Evolutionary conservation across 2,797 vertebrate species (phyloP).

Genomic region (Gephyroberyx darwinii): DNA sequence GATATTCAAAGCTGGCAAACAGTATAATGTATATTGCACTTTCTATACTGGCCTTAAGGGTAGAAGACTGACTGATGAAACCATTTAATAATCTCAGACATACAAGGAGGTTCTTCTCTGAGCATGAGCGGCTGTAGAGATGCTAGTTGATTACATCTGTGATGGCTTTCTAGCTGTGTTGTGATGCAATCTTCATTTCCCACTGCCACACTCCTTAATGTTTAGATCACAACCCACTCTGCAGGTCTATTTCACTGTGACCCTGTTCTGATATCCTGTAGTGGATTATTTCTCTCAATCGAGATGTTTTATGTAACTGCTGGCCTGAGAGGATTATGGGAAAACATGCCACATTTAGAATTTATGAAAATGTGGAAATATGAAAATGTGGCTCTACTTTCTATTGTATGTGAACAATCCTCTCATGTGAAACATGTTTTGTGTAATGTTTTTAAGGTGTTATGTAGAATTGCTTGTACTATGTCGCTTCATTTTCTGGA

Average conservation of each 20-base stretch:
- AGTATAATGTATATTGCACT: not conserved
- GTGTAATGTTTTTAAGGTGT: constrained; percentile 10
- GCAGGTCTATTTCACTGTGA: constrained; percentile 65
- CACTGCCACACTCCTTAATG: constrained; percentile 29
- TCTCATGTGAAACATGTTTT: constrained; percentile 31
- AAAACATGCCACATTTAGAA: constrained; percentile 66
- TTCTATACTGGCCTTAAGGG: not conserved
- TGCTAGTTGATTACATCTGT: constrained; percentile 21
- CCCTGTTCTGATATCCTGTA: constrained; percentile 67
- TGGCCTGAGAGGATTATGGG: constrained; percentile 73
- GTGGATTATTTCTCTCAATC: constrained; percentile 80
- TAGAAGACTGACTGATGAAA: constrained; percentile 12
- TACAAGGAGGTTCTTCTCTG: constrained; percentile 2
- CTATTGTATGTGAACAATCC: constrained; percentile 30
- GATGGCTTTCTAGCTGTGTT: constrained; percentile 22
- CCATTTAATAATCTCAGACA: constrained; percentile 4
- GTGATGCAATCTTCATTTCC: constrained; percentile 12
- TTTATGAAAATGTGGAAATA: constrained; percentile 45
- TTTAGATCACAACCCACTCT: constrained; percentile 58
- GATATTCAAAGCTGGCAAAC: constrained; percentile 26
- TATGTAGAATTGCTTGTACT: not conserved
- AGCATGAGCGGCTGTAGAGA: constrained; percentile 18
- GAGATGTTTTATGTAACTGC: constrained; percentile 77
- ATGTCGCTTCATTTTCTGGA: not conserved
- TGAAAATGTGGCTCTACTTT: constrained; percentile 51